Conservation (phyloP, 2,797 vertebrate genomes). For the Forpus xanthops region DNA sequence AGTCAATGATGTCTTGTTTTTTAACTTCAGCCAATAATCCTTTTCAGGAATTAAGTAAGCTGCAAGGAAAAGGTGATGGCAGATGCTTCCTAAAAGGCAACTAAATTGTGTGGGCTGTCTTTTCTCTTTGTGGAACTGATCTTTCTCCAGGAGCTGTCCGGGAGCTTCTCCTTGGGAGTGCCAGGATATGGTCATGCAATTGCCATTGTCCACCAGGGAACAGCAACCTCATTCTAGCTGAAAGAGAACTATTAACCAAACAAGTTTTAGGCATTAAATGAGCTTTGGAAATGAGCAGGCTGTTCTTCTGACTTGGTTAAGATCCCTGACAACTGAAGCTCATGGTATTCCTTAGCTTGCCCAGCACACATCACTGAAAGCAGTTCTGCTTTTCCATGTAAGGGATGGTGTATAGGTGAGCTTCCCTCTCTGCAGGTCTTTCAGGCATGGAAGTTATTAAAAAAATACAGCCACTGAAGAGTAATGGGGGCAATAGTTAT, state of each 20-base stretch:
- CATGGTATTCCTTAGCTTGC: not conserved
- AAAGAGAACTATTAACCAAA: not conserved
- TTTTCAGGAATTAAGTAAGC: not conserved
- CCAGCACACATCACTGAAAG: not conserved
- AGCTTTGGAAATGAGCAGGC: not conserved
- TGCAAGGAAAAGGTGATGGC: not conserved
- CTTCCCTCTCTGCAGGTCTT: not conserved
- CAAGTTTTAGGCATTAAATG: not conserved
- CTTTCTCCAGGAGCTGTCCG: not conserved
- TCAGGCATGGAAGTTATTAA: not conserved
- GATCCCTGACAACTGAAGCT: not conserved
- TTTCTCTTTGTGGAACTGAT: not conserved
- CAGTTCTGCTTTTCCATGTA: not conserved
- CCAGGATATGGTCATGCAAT: not conserved
- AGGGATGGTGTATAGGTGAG: not conserved
- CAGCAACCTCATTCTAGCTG: not conserved
- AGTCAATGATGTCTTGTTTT: not conserved
- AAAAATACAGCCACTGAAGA: not conserved
- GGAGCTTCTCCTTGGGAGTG: not conserved
- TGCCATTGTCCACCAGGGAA: not conserved
- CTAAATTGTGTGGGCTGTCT: not conserved
- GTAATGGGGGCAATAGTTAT: not conserved
- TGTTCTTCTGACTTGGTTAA: not conserved
- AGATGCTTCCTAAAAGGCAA: not conserved
- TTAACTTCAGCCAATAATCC: not conserved